Base-by-base conservation (phyloP, 2,888 invertebrate species). In the Notodonta dromedarius region DNA sequence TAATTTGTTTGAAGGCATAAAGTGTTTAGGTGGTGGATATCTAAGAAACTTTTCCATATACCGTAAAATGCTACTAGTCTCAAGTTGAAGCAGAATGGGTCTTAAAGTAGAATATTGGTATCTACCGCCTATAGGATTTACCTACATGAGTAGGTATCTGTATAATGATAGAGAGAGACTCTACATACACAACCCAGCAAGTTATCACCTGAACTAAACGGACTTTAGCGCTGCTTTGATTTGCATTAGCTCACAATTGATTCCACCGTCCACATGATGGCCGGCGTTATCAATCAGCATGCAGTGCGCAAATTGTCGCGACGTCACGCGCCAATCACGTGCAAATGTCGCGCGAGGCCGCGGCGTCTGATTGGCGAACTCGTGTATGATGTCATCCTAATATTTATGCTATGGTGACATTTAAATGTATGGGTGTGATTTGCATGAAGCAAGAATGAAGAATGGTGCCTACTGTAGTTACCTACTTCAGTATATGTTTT, bases 311-410 rank as follows among this genome's bases (percentile, higher is more conserved):
- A 57, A 48, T 50, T 35, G 48, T 48, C 46, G 39, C 39, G 58
- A 14, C 13, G 51, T 52, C 50, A 40, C 40, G 51, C 54, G 54
- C 56, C 57, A 59, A 51, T 61, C 46, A 54, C 53, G 58, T 57
- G 55, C 35, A n/a, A 56, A 56, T 32, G 61, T 52, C 52, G 52
- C 52, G 13, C 0, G 52, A 11, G 52, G 52, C 7, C 50, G 14
- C 50, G 46, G 5, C n/a, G 46, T 6, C 35, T 35, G 35, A 35
- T 35, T 35, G 44, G 44, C 44, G 13, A 4, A 13, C 7, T 13
- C 11, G 44, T n/a, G 14, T 24, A 52, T 52, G 52, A 52, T 13
- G 52, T 52, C 52, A 52, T 35, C 5, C 32, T 52, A 11, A 52
- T 32, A 13, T 11, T 52, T 4, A 3, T 50, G 13, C 32, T 35